These are phyloP conservation scores for Leucopsar rothschildi DNA, from an alignment of 2,113 vertebrate genomes.

Conservation along the genomic window DNA sequence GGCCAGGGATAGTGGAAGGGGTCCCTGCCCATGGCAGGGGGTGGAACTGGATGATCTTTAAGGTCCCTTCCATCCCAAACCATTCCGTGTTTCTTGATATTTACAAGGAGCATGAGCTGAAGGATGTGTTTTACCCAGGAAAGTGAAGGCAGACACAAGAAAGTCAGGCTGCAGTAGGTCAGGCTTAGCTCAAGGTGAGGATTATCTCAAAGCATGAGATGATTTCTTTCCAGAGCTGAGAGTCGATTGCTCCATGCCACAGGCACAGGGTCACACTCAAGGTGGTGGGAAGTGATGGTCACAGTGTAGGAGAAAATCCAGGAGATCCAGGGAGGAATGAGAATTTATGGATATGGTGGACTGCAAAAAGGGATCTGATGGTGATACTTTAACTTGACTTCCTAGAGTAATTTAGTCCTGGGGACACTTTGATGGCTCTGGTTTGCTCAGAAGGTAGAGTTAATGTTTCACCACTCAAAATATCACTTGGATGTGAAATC, in stretches of 20 bases:
- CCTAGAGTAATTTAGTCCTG: neutral
- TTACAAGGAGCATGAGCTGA: neutral
- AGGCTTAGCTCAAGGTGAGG: neutral
- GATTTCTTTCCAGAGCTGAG: neutral
- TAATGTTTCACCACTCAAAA: neutral
- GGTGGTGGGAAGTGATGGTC: neutral
- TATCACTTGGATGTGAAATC: neutral
- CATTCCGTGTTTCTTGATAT: neutral
- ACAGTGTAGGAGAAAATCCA: neutral
- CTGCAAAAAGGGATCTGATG: neutral
- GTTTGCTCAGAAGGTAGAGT: neutral
- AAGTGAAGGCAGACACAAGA: neutral
- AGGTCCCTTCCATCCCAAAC: neutral
- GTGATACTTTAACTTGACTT: neutral
- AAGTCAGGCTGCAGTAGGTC: neutral
- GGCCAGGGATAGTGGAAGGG: neutral
- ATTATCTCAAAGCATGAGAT: neutral
- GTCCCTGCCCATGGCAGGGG: rapidly evolving
- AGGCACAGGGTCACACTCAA: neutral
- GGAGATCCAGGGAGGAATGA: neutral
- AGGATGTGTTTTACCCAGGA: neutral
- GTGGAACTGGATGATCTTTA: rapidly evolving
- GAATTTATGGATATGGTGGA: neutral
- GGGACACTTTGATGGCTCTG: neutral
- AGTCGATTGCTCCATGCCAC: rapidly evolving